phyloP scores from a whole-genome alignment of 2,888 invertebrate genomes.

The Drosophila leonis region DNA sequence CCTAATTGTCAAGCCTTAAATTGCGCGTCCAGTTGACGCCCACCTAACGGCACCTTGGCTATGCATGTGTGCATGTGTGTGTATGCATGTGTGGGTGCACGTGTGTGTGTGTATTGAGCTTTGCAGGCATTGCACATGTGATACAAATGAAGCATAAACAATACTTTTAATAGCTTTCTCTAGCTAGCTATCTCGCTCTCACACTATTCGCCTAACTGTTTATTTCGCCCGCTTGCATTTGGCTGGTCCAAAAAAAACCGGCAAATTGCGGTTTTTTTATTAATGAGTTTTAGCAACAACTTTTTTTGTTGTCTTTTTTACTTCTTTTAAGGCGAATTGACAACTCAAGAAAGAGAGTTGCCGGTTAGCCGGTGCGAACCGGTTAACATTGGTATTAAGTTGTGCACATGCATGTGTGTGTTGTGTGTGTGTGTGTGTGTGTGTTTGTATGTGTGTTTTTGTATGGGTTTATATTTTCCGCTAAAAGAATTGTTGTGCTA shows the following conservation, averaged over 20 bases:
- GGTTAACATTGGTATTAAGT: slow-evolving; percentile 23
- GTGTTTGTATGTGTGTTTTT: neutral
- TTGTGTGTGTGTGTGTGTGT: neutral
- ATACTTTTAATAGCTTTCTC: slow-evolving; percentile 45
- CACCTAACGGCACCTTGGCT: slow-evolving; percentile 40
- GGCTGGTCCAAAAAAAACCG: slow-evolving; percentile 21
- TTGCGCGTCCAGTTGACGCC: slow-evolving; percentile 27
- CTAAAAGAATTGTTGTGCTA: slow-evolving; percentile 27
- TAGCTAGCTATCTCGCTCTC: neutral
- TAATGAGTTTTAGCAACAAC: slow-evolving; percentile 14
- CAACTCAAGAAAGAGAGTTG: slow-evolving; percentile 29
- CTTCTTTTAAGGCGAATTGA: neutral
- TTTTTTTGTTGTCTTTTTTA: neutral
- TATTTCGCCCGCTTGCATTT: slow-evolving; percentile 9
- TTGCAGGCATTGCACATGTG: slow-evolving; percentile 43
- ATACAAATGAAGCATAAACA: slow-evolving; percentile 52
- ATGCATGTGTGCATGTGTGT: neutral
- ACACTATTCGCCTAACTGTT: slow-evolving; percentile 23
- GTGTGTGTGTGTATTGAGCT: slow-evolving; percentile 7
- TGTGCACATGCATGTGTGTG: neutral
- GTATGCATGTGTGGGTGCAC: neutral
- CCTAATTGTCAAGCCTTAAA: slow-evolving; percentile 43
- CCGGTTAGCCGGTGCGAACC: slow-evolving; percentile 25
- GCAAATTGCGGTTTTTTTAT: slow-evolving; percentile 26
- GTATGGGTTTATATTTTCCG: too few species aligned